Base-by-base conservation (phyloP, 2,888 invertebrate species). In the Oxytorus armatus region DNA sequence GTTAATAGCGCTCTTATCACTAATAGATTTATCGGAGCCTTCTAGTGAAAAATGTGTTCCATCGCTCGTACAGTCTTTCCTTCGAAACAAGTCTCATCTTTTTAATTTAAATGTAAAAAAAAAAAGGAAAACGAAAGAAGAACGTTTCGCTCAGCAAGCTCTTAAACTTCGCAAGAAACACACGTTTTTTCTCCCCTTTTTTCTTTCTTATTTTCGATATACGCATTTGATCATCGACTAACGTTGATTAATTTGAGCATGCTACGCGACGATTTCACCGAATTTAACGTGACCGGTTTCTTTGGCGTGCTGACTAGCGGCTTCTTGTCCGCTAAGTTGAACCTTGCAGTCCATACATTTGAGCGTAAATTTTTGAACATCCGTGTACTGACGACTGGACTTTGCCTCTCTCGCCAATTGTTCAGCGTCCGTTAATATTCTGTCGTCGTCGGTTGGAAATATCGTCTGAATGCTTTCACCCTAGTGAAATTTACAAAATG, bases 341-440 rank as follows among this genome's bases (percentile, higher is more conserved):
- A 94, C 93, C 86, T 96, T 94, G 89, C 98, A 98, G n/a, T 95
- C 93, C 89, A 95, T 92, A 91, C 98, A 98, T 84, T 96, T 95
- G 11, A 98, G 92, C 0, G 96, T 95, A 88, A 98, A 98, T 88
- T 96, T 96, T 89, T 96, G 95, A 3, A 98, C 94, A 92, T 98
- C 98, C 0, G 98, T 98, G 91, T 95, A 98, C 92, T 98, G 98
- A 80, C 97, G 94, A 82, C 97, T 96, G 0, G 96, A 96, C 90
- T 97, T 97, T 0, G 98, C 98, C 92, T 98, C 98, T 70, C 94
- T 93, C 0, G 97, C 98, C 61, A 99, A 90, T 87, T 97, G 96
- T 85, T 96, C 95, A 0, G 98, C 98, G 92, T 97, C 96, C 69
- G 93, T 93, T 82, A 97, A 94, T 16, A 97, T 94, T 11, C 93